Conservation (phyloP, 2,113 vertebrate genomes). For the Indicator maculatus region DNA sequence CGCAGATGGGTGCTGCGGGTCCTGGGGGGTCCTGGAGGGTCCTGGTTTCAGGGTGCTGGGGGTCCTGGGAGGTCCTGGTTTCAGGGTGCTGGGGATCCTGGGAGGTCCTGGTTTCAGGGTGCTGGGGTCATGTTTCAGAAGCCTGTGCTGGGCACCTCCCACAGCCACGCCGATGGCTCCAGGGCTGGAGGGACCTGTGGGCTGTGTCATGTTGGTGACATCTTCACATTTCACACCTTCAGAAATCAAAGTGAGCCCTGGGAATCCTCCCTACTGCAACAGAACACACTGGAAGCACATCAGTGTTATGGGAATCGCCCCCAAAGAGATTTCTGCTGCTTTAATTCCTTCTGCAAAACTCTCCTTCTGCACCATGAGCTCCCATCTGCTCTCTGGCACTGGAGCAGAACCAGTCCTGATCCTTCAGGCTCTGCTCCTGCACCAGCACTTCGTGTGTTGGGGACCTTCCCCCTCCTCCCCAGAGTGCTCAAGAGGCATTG, state of each 20-base stretch:
- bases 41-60: background rate
- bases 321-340: background rate
- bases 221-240: background rate
- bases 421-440: background rate
- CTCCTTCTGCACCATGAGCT: background rate
- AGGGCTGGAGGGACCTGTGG: accelerated
- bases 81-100: no score
- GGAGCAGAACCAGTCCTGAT: background rate
- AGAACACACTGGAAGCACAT: background rate
- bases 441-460: background rate
- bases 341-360: background rate
- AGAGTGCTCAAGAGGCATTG: background rate
- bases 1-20: background rate
- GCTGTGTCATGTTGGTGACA: accelerated
- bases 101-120: background rate
- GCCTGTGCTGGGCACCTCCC: background rate
- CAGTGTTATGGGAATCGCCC: background rate
- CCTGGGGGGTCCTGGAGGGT: no score
- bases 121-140: background rate
- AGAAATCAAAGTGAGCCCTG: background rate
- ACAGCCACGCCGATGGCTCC: background rate
- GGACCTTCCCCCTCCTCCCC: background rate
- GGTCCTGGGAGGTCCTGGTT: background rate
- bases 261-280: background rate
- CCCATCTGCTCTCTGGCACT: background rate